Conservation (phyloP, 2,797 vertebrate genomes). For the Bryconaethiops microstoma region DNA sequence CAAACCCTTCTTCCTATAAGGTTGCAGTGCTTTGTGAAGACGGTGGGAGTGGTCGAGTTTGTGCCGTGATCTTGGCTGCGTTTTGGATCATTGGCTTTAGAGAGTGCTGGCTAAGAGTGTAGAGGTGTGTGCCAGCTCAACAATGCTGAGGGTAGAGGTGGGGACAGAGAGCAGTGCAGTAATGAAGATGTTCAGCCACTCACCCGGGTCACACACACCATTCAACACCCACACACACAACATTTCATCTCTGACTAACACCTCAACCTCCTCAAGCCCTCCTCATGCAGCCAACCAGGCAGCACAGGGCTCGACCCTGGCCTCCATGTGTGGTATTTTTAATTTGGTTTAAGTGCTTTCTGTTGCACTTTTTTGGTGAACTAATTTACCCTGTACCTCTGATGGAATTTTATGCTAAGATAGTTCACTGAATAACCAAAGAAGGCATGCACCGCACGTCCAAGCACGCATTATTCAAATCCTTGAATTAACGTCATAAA, state of each 20-base stretch:
- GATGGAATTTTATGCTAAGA: slow-evolving; percentile 9
- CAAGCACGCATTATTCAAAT: slow-evolving; percentile 41
- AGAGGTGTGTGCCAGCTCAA: slow-evolving; percentile 10
- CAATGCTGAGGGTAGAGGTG: slow-evolving; percentile 10
- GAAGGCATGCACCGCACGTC: background rate
- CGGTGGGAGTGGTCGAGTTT: slow-evolving; percentile 5
- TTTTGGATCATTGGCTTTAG: slow-evolving; percentile 24
- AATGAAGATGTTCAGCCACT: slow-evolving; percentile 1
- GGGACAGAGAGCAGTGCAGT: background rate
- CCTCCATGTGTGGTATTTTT: slow-evolving; percentile 5
- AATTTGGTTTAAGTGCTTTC: slow-evolving; percentile 1
- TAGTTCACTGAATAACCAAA: background rate
- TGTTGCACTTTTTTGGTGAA: background rate
- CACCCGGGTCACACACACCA: slow-evolving; percentile 10
- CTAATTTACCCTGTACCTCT: background rate
- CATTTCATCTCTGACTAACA: slow-evolving; percentile 22
- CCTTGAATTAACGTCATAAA: slow-evolving; percentile 40
- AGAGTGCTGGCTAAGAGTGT: slow-evolving; percentile 11
- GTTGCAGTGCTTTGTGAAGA: background rate
- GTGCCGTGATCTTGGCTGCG: slow-evolving; percentile 6
- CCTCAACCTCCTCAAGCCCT: background rate
- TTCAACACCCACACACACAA: slow-evolving; percentile 11
- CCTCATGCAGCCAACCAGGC: background rate
- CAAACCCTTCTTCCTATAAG: background rate
- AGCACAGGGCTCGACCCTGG: background rate